These are phyloP conservation scores for Mirza zaza DNA, from an alignment of 2,113 vertebrate genomes.

Conservation along the genomic window DNA sequence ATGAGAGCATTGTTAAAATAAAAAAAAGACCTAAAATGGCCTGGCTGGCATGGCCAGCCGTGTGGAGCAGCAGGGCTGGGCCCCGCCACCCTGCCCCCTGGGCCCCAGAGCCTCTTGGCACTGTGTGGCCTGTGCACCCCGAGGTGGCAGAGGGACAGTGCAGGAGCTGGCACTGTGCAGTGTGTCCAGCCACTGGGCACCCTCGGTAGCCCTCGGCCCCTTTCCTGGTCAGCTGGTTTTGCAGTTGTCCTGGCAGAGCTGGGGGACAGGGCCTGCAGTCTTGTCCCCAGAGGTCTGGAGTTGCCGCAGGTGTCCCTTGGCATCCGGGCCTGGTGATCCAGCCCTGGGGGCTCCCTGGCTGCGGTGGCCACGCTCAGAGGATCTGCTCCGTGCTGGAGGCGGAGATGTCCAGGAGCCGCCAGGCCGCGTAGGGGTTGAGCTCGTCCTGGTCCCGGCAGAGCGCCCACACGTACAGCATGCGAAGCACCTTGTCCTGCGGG, in stretches of 20 bases:
- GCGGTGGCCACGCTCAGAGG: slow-evolving; percentile 83
- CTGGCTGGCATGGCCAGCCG: neutral
- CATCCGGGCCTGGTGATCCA: neutral
- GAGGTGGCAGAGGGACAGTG: neutral
- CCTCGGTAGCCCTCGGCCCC: neutral
- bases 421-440: slow-evolving; percentile 93
- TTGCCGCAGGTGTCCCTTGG: neutral
- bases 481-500: slow-evolving; percentile 93
- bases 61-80: neutral
- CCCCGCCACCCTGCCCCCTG: neutral
- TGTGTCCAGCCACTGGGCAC: neutral
- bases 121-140: neutral
- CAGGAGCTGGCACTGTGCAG: neutral
- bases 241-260: neutral
- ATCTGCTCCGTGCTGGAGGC: slow-evolving; percentile 96
- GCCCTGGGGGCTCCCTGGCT: neutral
- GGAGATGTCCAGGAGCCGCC: slow-evolving; percentile 96
- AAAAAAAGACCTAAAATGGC: neutral
- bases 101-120: neutral
- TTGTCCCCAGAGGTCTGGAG: neutral
- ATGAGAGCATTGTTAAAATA: slow-evolving; percentile 33
- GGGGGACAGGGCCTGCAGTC: neutral
- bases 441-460: slow-evolving; percentile 97
- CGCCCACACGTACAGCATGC: slow-evolving; percentile 97
- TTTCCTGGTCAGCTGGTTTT: neutral